Conservation (phyloP, 1,140 invertebrate genomes). For the Stegodyphus dumicola region DNA sequence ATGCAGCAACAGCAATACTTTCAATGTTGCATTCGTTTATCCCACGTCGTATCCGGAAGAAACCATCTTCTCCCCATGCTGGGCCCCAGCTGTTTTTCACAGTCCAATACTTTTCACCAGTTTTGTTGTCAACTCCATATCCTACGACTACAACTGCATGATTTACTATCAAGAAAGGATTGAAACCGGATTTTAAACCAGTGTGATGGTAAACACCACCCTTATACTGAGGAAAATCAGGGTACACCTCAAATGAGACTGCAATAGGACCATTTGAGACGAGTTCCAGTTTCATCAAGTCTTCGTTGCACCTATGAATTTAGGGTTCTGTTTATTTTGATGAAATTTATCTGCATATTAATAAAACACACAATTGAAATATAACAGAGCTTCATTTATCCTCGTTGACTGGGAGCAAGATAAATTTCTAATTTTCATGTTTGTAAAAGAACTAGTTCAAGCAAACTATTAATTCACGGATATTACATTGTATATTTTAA, state of each 20-base stretch:
- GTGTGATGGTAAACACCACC: constrained; percentile 69
- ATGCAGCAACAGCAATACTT: constrained; percentile 66
- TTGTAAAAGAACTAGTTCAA: too few species aligned
- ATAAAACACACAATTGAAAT: too few species aligned
- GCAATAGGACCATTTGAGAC: constrained; percentile 69
- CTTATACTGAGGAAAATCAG: constrained; percentile 69
- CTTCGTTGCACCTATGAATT: constrained; percentile 70
- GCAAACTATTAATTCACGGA: too few species aligned
- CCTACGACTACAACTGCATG: constrained; percentile 68
- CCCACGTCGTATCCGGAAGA: constrained; percentile 71
- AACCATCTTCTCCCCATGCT: constrained; percentile 73
- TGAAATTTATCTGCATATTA: too few species aligned
- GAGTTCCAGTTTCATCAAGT: constrained; percentile 69
- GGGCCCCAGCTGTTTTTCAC: constrained; percentile 73
- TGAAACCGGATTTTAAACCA: constrained; percentile 65
- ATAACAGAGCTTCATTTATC: too few species aligned
- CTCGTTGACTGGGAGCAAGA: too few species aligned
- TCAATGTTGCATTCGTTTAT: constrained; percentile 71
- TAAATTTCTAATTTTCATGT: too few species aligned
- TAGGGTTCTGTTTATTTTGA: too few species aligned
- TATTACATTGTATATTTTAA: too few species aligned
- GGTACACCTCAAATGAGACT: constrained; percentile 69
- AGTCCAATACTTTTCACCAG: constrained; percentile 69
- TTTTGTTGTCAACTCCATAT: constrained; percentile 65
- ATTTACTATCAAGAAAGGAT: constrained; percentile 68